Evolutionary conservation across 1,140 invertebrate genomes (phyloP), one percentile per base, ranked within the genome.

Genomic region (Bombus picipes): DNA sequence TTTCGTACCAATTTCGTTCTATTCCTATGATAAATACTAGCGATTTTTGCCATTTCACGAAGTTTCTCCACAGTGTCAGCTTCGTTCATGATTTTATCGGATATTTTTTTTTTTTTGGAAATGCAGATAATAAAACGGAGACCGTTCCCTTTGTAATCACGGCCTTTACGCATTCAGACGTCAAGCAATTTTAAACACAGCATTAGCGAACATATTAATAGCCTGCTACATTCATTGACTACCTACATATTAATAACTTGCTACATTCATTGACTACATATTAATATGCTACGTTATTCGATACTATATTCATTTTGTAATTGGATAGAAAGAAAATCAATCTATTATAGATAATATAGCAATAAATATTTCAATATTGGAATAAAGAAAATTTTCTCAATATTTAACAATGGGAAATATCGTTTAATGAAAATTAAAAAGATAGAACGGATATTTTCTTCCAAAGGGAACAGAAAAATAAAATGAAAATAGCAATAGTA

Each of bases 41-140:
- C 93, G 78, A 91, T 88, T 91, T 90, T 92, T 37, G 92, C 93
- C 72, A 90, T 86, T 87, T 93, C 91, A 47, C 85, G 91, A 70
- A 94, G 89, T 72, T 85, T 92, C 22, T 72, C 70, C 72, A 94
- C 84, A 72, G 93, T 92, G 66, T 87, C 32, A 18, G 65, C 68
- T 1, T 41, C 39, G 32, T 62, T n/a, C 10, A 5, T 12, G 59
- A 62, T 62, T 62, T 13, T 62, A 22, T n/a, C 28, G 28, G 59
- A n/a, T 65, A 71, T n/a, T 22, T 72, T n/a, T n/a, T 22, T 72
- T n/a, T 39, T 39, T 25, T 15, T 4, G 41, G 15, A 18, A 34
- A 25, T 37, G 10, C 0, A 5, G 12, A 62, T 13, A 13, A 62
- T 22, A 4, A 12, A 12, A 62, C 12, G 12, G 59, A n/a, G 47